Evolutionary conservation across 2,888 invertebrate genomes (phyloP), one percentile per base, ranked within the genome.

Genomic region (Harpagoxenus sublaevis): DNA sequence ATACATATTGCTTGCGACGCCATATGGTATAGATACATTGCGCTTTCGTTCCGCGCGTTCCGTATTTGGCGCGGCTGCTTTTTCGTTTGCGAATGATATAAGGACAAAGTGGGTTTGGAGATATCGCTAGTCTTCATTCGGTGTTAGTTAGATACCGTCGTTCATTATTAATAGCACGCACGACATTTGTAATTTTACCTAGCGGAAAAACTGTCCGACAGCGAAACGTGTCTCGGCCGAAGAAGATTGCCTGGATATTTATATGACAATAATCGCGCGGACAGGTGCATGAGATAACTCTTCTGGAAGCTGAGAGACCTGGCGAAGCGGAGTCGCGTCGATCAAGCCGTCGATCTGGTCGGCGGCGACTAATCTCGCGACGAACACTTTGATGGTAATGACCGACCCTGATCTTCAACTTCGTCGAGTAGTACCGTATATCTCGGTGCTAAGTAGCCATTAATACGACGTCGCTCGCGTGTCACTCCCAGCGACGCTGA

Each of bases 381-480:
- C 79, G 60, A 60, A 81, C 73, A 28, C 60, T 23, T 51, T 18
- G 79, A 39, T 48, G 57, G 35, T 81, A 73, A 81, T 48, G 79
- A 81, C 60, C 73, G 79, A 35, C 57, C 74, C 28, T 81, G 79
- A 73, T 81, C 73, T 48, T 73, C 73, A 28, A 48, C 81, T 73
- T 60, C 31, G 60, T 78, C 73, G 79, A 79, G 66, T 65, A 3
- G 70, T 48, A 73, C 60, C 66, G 23, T 71, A 83, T 66, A 71
- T 83, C 82, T 85, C 71, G 81, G 81, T 74, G 85, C 84, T 91
- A 87, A 91, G 86, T 88, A 88, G 83, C 71, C 65, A 89, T 87
- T 87, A 86, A 86, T 87, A 70, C 78, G 85, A 84, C 71, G 82
- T 87, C 88, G 87, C 85, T 84, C 84, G 42, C 74, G 71, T 79